Percentiles rank a stretch among this genome's conserved stretches.
Conservation (phyloP, 2,888 invertebrate species). For the Callimorpha dominula region DNA sequence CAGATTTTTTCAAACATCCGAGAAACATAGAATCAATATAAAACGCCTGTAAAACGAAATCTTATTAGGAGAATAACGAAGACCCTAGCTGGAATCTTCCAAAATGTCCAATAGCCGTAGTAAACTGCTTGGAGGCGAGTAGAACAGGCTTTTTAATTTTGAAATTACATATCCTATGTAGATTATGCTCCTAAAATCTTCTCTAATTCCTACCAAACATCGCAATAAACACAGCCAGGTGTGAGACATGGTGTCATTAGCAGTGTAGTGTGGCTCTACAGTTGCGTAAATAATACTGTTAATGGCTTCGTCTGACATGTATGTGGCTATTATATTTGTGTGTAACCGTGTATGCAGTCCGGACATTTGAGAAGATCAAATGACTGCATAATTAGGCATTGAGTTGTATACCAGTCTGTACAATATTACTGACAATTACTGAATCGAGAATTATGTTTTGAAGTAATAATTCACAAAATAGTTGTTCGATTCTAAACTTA, state of each 20-base stretch:
- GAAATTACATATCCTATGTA: neutral
- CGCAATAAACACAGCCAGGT: neutral
- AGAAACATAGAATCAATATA: neutral
- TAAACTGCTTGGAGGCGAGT: too few species aligned
- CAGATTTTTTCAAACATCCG: too few species aligned
- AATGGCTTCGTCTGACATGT: neutral
- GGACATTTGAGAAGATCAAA: slow-evolving; percentile 1
- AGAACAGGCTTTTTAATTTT: neutral
- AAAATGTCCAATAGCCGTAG: neutral
- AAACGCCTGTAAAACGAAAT: neutral
- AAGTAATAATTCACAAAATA: too few species aligned
- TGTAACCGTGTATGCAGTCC: neutral
- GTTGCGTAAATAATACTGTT: slow-evolving; percentile 1
- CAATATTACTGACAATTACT: too few species aligned
- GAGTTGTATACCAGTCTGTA: neutral
- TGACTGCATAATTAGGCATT: slow-evolving; percentile 3
- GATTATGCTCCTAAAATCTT: neutral
- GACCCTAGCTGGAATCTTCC: neutral
- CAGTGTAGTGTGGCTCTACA: neutral
- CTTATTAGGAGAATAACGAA: neutral
- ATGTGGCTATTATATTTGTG: slow-evolving; percentile 1
- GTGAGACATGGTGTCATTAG: slow-evolving; percentile 4
- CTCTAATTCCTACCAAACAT: neutral
- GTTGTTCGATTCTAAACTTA: too few species aligned
- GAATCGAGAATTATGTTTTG: too few species aligned